Evolutionary conservation across 2,888 invertebrate species (phyloP).

Genomic region (Acrobasis consociella): DNA sequence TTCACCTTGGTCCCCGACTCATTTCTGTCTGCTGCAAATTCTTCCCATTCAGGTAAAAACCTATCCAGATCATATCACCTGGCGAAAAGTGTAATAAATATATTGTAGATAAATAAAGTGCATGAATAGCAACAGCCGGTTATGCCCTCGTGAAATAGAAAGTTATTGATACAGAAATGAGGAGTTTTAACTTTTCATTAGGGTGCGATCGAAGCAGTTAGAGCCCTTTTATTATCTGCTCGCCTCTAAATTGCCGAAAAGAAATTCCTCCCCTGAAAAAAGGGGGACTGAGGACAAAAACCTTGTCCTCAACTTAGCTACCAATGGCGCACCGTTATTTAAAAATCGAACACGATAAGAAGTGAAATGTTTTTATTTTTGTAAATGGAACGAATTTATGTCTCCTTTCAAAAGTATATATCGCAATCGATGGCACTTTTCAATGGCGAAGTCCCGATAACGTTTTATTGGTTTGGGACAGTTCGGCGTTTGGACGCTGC

Average conservation of each 20-base stretch:
- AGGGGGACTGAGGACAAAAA: slow-evolving; percentile 74
- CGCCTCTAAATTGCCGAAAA: slow-evolving; percentile 81
- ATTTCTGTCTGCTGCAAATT: no score
- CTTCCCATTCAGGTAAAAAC: no score
- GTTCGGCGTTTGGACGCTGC: slow-evolving; percentile 71
- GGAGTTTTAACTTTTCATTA: slow-evolving; percentile 79
- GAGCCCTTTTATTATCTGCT: slow-evolving; percentile 83
- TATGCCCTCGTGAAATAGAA: slow-evolving; percentile 44
- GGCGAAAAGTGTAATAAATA: background rate
- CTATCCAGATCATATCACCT: no score
- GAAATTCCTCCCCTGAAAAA: slow-evolving; percentile 75
- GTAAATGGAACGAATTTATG: slow-evolving; percentile 78
- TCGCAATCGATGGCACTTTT: slow-evolving; percentile 72
- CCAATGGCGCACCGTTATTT: slow-evolving; percentile 78
- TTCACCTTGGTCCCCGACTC: no score
- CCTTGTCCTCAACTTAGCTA: slow-evolving; percentile 73
- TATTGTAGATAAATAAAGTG: background rate
- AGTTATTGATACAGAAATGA: slow-evolving; percentile 76
- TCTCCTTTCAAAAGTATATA: slow-evolving; percentile 73
- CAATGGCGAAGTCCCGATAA: slow-evolving; percentile 70
- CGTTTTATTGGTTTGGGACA: slow-evolving; percentile 72
- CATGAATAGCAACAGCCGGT: slow-evolving; percentile 13
- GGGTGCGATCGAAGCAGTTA: slow-evolving; percentile 79
- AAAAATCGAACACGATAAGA: slow-evolving; percentile 82
- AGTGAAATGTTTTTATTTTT: slow-evolving; percentile 79